These are phyloP conservation scores for Xenus cinereus DNA, from an alignment of 2,113 vertebrate species.

Conservation along the genomic window DNA sequence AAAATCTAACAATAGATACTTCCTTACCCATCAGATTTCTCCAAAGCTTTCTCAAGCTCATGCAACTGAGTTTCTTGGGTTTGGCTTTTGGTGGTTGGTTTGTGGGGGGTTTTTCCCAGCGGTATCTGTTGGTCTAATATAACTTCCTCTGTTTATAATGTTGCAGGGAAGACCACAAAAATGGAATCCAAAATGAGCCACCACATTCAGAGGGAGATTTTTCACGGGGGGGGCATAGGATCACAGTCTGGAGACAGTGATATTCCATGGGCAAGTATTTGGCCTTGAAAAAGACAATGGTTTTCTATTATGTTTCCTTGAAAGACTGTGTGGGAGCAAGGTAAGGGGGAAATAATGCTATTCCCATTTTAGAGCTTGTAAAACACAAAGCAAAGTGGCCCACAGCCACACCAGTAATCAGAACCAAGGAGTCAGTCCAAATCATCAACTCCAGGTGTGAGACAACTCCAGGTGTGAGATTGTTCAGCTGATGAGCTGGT, in stretches of 20 bases:
- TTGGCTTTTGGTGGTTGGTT: neutral
- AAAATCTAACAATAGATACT: neutral
- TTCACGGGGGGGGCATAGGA: neutral
- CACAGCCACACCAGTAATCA: neutral
- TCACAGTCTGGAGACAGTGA: neutral
- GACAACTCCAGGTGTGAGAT: no score
- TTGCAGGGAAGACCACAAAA: neutral
- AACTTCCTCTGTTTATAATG: neutral
- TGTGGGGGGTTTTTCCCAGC: rapidly evolving
- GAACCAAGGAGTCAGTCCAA: neutral
- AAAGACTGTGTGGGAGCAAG: neutral
- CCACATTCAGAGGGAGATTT: neutral
- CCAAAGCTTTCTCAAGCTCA: neutral
- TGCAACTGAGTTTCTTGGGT: neutral
- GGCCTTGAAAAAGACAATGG: neutral
- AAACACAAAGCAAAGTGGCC: neutral
- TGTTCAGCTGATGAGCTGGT: no score
- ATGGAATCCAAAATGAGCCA: neutral
- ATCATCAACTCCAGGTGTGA: conserved; percentile 15
- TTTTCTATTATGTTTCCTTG: neutral
- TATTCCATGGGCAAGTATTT: neutral
- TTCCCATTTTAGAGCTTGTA: neutral
- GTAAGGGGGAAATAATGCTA: neutral
- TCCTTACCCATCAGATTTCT: neutral
- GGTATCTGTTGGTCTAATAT: neutral